Conservation (phyloP, 2,797 vertebrate species). For the Gastrophryne carolinensis region DNA sequence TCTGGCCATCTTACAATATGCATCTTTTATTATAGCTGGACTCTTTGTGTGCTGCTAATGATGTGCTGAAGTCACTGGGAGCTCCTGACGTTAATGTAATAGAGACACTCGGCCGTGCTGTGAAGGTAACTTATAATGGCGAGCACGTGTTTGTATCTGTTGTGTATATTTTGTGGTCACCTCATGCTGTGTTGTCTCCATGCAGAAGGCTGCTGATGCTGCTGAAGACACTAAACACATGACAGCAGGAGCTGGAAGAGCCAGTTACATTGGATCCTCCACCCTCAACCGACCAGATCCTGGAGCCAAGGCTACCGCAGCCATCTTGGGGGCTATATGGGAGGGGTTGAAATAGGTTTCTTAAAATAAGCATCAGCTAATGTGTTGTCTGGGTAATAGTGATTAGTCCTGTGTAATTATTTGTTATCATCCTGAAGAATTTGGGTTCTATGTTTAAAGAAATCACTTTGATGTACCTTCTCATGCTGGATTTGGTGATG, state of each 20-base stretch:
- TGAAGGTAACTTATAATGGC: slow-evolving; percentile 67
- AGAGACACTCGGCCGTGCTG: slow-evolving; percentile 70
- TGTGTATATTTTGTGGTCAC: neutral
- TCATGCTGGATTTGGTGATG: no score
- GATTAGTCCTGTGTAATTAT: no score
- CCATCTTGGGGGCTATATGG: slow-evolving; percentile 76
- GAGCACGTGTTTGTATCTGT: neutral
- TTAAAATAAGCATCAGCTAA: neutral
- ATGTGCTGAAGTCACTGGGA: slow-evolving; percentile 73
- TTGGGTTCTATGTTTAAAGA: no score
- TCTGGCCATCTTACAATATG: neutral
- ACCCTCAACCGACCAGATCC: slow-evolving; percentile 81
- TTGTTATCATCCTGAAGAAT: no score
- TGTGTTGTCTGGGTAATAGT: no score
- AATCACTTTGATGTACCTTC: no score
- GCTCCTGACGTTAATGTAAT: slow-evolving; percentile 62
- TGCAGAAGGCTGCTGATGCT: slow-evolving; percentile 75
- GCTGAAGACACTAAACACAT: slow-evolving; percentile 82
- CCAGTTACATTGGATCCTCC: slow-evolving; percentile 85
- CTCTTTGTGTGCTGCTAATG: slow-evolving; percentile 81
- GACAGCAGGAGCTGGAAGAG: slow-evolving; percentile 82
- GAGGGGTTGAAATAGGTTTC: slow-evolving; percentile 62
- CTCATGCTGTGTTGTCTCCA: neutral
- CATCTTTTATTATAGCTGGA: slow-evolving; percentile 74
- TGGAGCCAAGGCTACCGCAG: slow-evolving; percentile 79